Evolutionary conservation across 2,888 invertebrate species (phyloP).

Genomic region (Microctonus aethiopoides): DNA sequence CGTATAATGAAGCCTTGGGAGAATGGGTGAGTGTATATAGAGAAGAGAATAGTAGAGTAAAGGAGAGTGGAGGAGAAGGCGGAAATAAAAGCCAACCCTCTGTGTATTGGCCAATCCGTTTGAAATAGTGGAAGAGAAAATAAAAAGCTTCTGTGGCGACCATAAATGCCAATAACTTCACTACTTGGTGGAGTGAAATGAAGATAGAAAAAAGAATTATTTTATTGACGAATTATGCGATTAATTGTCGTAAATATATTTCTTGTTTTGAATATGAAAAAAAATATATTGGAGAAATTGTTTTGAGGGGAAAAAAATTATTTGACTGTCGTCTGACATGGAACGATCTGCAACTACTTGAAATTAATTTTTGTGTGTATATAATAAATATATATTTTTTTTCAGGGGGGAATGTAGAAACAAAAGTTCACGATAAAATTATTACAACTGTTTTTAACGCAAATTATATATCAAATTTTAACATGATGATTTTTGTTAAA

Average conservation of each 20-base stretch:
- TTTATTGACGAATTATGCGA: background rate
- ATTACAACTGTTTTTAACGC: no score
- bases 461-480: no score
- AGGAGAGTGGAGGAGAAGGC: constrained; percentile 48
- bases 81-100: constrained; percentile 45
- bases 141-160: background rate
- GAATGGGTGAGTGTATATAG: constrained; percentile 36
- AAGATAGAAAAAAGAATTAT: background rate
- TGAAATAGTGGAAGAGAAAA: background rate
- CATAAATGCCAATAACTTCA: background rate
- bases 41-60: constrained; percentile 27
- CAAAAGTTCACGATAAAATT: no score
- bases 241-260: background rate
- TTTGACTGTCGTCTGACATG: background rate
- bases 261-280: no score
- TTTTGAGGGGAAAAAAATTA: no score
- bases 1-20: constrained; percentile 64
- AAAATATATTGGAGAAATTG: no score
- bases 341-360: background rate
- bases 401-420: no score
- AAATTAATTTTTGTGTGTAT: background rate
- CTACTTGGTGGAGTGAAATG: background rate
- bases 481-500: no score
- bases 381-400: background rate
- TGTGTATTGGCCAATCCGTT: constrained; percentile 56